Conservation (phyloP, 2,113 vertebrate genomes). For the Neolamprologus ventralis region DNA sequence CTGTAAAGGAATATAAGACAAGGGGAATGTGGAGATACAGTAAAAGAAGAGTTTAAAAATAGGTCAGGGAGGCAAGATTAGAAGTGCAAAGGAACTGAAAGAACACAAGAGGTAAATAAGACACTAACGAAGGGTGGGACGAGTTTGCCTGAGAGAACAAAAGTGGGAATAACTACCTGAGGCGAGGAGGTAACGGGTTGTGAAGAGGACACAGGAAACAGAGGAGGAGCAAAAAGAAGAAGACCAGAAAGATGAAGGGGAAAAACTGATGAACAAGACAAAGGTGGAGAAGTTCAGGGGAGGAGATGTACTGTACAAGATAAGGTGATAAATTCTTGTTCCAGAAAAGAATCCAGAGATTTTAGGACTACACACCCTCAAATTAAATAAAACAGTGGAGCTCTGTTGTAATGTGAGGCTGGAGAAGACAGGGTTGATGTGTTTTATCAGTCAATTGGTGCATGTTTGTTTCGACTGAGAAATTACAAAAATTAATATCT, state of each 20-base stretch:
- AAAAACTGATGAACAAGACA: not conserved
- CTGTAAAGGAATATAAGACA: not conserved
- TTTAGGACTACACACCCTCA: not conserved
- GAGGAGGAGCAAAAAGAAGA: not conserved
- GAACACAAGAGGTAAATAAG: not conserved
- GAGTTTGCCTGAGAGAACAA: not conserved
- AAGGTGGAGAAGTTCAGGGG: not conserved
- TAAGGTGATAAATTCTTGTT: not conserved
- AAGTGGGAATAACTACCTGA: not conserved
- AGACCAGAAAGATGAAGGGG: not conserved
- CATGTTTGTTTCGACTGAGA: not conserved
- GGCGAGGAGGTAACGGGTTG: not conserved
- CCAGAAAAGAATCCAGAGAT: not conserved
- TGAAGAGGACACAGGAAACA: not conserved
- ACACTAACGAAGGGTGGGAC: not conserved
- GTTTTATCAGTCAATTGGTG: not conserved
- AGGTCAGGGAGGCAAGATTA: not conserved
- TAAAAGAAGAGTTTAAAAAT: not conserved
- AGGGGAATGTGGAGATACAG: not conserved
- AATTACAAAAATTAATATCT: not conserved
- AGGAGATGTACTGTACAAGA: not conserved
- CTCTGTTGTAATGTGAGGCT: not conserved
- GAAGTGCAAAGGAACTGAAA: not conserved
- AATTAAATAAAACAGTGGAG: not conserved
- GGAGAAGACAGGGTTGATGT: not conserved